These are phyloP conservation scores for Acanthurus tractus DNA, from an alignment of 2,797 vertebrate genomes.

Conservation along the genomic window DNA sequence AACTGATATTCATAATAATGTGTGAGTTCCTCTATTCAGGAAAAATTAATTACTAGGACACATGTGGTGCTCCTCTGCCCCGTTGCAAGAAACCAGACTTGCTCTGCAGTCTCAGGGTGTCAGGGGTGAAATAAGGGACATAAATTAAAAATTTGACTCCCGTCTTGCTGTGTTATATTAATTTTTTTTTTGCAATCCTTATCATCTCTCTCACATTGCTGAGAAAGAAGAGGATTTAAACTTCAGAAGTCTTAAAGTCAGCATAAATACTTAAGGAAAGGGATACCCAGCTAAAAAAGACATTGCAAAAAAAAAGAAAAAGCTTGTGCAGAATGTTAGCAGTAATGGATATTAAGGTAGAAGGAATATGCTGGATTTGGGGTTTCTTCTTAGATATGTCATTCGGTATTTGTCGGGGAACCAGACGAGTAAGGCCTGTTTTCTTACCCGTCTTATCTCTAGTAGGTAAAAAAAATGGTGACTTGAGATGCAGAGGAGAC, in stretches of 20 bases:
- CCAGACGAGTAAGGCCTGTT: conserved; percentile 7
- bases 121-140: conserved; percentile 20
- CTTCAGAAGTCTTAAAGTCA: conserved; percentile 41
- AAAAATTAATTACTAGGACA: conserved; percentile 50
- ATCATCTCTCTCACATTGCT: conserved; percentile 41
- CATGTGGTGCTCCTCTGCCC: conserved; percentile 11
- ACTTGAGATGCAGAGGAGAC: conserved; percentile 48
- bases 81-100: conserved; percentile 3
- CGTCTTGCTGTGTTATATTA: background rate
- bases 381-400: conserved; percentile 22
- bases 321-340: conserved; percentile 21
- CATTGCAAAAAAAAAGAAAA: conserved; percentile 7
- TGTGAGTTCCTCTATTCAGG: conserved; percentile 3
- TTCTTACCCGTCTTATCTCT: conserved; percentile 32
- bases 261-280: conserved; percentile 32
- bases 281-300: conserved; percentile 28
- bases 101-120: conserved; percentile 5
- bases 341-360: conserved; percentile 30
- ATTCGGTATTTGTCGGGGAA: conserved; percentile 45
- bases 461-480: conserved; percentile 14
- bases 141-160: conserved; percentile 45
- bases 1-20: conserved; percentile 16
- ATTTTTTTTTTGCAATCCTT: conserved; percentile 30
- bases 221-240: conserved; percentile 39
- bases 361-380: conserved; percentile 28